These are phyloP conservation scores for Andrena hattorfiana DNA, from an alignment of 2,888 invertebrate species.

Conservation along the genomic window DNA sequence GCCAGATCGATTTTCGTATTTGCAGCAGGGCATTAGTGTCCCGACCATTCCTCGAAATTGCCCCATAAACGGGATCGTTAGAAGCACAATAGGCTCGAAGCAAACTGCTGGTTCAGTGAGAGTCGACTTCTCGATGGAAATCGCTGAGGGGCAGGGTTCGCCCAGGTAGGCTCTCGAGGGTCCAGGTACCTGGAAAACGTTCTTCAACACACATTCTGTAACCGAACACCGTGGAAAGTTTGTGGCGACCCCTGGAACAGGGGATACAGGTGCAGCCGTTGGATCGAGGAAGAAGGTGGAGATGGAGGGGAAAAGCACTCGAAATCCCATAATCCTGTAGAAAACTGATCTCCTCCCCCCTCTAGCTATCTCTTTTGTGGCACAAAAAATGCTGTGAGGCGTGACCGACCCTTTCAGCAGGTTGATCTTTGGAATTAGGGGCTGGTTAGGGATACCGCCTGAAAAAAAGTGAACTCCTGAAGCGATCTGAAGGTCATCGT, in stretches of 20 bases:
- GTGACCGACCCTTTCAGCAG: constrained; percentile 57
- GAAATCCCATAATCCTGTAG: constrained; percentile 58
- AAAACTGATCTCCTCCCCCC: constrained; percentile 9
- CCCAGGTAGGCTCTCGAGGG: constrained; percentile 63
- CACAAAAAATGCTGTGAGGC: constrained; percentile 42
- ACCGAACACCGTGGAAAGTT: constrained; percentile 64
- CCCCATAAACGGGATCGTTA: constrained; percentile 60
- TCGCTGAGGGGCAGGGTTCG: constrained; percentile 32
- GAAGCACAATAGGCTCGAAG: constrained; percentile 46
- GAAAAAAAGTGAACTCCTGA: not conserved
- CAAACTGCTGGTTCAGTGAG: constrained; percentile 48
- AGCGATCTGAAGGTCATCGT: not conserved
- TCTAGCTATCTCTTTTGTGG: constrained; percentile 7
- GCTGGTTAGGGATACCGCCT: constrained; percentile 28
- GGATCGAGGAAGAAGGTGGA: not conserved
- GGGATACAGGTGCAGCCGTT: constrained; percentile 63
- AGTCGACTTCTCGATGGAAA: constrained; percentile 53
- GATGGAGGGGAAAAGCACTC: constrained; percentile 41
- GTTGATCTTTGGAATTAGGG: constrained; percentile 52
- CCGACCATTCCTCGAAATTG: constrained; percentile 45
- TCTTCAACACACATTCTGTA: constrained; percentile 57
- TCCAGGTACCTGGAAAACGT: constrained; percentile 67
- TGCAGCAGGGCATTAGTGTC: constrained; percentile 27
- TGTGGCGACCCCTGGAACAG: constrained; percentile 21
- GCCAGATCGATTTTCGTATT: constrained; percentile 44